Base-by-base conservation (phyloP, 2,888 invertebrate species). In the Theodoxus fluviatilis region DNA sequence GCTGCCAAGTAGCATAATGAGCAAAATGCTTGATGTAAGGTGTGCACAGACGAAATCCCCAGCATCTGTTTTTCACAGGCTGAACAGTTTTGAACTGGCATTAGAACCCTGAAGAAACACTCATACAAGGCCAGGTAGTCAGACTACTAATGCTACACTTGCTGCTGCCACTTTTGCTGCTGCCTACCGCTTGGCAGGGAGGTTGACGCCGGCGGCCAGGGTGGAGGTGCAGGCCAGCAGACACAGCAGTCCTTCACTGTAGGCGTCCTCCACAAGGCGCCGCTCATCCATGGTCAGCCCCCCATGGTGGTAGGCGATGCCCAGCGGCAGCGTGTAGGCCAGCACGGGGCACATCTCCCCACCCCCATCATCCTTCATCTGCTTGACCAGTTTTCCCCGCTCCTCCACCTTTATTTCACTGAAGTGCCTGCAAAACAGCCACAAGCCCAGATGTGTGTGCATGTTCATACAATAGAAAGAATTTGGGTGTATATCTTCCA, bases 201-300 rank as follows among this genome's bases (percentile, higher is more conserved):
- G 90, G 90, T 98, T 98, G 37, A 98, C 96, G 2, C 98, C 98
- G 31, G 98, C 97, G n/a, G 98, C 98, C 75, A 98, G 89, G 0
- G 98, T 98, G 0, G 97, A 96, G 0, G 98, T 98, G 85, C 96
- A 97, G 84, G 96, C 94, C 75, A 98, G 90, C 38, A 96, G 93
- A 73, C 92, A 93, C 43, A 98, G 88, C n/a, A 91, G 91, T 0
- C 95, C 94, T n/a, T 90, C 89, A 75, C 92, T 90, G 86, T 93
- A 96, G 0, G 85, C 86, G 25, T 88, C 94, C 86, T 98, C 97
- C 22, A 98, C 89, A 67, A 94, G 89, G 75, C 90, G 90, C 38
- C 97, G 89, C 88, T 98, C 98, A 82, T 96, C 96, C 7, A 90
- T 90, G 2, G 94, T 95, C 59, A 98, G 90, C 0, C 97, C 91